Conservation (phyloP, 2,888 invertebrate species). For the Anoplius nigerrimus region DNA sequence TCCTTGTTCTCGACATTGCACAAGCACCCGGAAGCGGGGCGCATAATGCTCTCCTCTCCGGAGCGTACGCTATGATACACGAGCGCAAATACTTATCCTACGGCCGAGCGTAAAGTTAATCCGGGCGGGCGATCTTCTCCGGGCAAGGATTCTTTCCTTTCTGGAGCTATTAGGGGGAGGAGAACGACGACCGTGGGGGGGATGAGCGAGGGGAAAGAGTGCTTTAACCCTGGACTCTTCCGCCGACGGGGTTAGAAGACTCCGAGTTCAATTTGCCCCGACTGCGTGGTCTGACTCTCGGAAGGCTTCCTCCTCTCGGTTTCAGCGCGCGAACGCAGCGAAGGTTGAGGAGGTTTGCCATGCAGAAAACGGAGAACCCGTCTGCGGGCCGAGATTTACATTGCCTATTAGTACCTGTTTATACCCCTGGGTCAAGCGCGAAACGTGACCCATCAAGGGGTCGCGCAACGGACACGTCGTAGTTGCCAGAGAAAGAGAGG, state of each 20-base stretch:
- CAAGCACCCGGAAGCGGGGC: slow-evolving; percentile 50
- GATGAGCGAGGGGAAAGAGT: too few species aligned
- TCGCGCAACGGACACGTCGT: too few species aligned
- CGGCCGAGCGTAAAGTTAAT: slow-evolving; percentile 23
- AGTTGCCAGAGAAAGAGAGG: too few species aligned
- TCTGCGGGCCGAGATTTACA: slow-evolving; percentile 39
- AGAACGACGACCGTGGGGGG: too few species aligned
- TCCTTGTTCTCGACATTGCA: slow-evolving; percentile 47
- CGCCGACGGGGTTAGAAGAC: slow-evolving; percentile 4
- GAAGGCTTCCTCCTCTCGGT: slow-evolving; percentile 3
- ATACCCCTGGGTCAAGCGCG: slow-evolving; percentile 24
- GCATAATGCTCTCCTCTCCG: slow-evolving; percentile 24
- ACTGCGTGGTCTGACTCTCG: background rate
- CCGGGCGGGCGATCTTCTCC: background rate
- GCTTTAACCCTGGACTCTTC: too few species aligned
- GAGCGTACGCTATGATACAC: slow-evolving; percentile 40
- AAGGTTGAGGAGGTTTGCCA: too few species aligned
- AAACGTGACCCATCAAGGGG: slow-evolving; percentile 18
- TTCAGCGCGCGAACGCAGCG: background rate
- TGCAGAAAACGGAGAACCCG: slow-evolving; percentile 23
- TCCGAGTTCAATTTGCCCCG: slow-evolving; percentile 6
- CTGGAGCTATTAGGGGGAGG: too few species aligned
- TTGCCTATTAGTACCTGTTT: slow-evolving; percentile 34
- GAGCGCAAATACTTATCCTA: slow-evolving; percentile 38
- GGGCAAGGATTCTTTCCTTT: too few species aligned